Evolutionary conservation across 2,797 vertebrate species (phyloP).

Genomic region (Numenius phaeopus): DNA sequence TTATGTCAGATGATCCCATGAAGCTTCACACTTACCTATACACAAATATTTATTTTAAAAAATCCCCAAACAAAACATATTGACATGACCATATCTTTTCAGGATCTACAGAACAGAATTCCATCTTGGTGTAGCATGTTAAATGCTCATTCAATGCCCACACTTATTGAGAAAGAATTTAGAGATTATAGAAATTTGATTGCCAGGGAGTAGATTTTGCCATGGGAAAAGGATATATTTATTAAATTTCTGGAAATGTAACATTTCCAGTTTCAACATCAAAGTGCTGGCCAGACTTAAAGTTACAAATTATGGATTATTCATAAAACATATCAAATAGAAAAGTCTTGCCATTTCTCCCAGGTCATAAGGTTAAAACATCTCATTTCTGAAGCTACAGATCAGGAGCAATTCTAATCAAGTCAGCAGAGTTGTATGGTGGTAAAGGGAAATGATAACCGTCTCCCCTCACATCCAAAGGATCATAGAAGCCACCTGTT

Average conservation of each 20-base stretch:
- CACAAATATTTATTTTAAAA: not conserved
- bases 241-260: not conserved
- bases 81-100: not conserved
- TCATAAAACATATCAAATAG: not conserved
- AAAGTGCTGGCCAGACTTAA: not conserved
- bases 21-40: not conserved
- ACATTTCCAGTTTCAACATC: not conserved
- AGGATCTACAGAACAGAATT: not conserved
- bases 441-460: not conserved
- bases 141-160: not conserved
- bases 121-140: no score
- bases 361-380: not conserved
- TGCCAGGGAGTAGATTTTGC: not conserved
- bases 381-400: not conserved
- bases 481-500: not conserved
- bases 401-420: not conserved
- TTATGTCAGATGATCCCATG: not conserved
- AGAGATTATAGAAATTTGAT: not conserved
- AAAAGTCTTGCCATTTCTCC: not conserved
- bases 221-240: not conserved
- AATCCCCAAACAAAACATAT: not conserved
- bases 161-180: not conserved
- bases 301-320: not conserved
- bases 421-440: not conserved
- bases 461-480: not conserved